These are phyloP conservation scores for Pyrocoelia pectoralis DNA, from an alignment of 2,888 invertebrate species.

Conservation along the genomic window DNA sequence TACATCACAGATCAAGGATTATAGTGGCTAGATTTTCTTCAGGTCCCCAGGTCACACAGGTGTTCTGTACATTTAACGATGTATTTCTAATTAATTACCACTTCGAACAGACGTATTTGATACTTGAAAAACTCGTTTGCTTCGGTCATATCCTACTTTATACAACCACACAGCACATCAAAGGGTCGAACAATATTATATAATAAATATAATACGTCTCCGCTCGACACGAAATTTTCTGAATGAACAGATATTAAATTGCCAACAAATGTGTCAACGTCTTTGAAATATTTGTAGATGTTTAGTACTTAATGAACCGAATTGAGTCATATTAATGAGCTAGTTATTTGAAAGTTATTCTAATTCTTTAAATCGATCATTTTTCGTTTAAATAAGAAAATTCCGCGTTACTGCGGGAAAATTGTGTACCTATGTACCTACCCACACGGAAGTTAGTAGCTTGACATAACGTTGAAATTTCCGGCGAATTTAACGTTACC, in stretches of 20 bases:
- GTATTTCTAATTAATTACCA: slow-evolving; percentile 27
- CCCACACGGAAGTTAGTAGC: slow-evolving; percentile 2
- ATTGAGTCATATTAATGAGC: too few species aligned
- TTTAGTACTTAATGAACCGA: too few species aligned
- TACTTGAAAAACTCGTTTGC: slow-evolving; percentile 12
- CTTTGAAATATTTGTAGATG: too few species aligned
- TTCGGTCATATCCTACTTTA: slow-evolving; percentile 9
- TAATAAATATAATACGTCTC: neutral
- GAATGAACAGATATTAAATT: too few species aligned
- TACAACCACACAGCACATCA: neutral
- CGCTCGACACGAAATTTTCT: neutral
- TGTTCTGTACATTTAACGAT: slow-evolving; percentile 38
- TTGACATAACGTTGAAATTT: slow-evolving; percentile 21
- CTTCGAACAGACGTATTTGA: slow-evolving; percentile 11
- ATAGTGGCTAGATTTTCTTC: slow-evolving; percentile 43
- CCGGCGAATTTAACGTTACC: neutral
- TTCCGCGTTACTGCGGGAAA: too few species aligned
- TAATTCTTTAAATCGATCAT: too few species aligned
- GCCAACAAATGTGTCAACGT: neutral
- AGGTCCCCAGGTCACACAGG: slow-evolving; percentile 48
- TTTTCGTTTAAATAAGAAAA: too few species aligned
- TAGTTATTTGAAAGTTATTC: too few species aligned
- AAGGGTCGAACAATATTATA: neutral
- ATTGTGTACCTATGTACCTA: too few species aligned
- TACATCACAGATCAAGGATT: slow-evolving; percentile 26